These are phyloP conservation scores for Potorous gilbertii DNA, from an alignment of 2,797 vertebrate species.

Conservation along the genomic window DNA sequence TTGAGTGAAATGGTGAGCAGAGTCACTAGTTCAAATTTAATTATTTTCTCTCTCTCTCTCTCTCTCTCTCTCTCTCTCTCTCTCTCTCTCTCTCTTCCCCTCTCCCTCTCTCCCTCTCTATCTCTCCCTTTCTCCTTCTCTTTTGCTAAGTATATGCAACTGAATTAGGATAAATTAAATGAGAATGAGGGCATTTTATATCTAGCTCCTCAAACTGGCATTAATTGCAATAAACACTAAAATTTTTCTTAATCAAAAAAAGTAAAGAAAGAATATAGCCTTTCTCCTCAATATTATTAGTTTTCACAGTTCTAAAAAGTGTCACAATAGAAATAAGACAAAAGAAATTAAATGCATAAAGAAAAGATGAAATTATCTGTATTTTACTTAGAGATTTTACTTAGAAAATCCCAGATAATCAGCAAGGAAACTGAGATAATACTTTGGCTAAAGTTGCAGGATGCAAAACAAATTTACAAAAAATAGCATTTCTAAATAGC, in stretches of 20 bases:
- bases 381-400: no score
- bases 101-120: fast-evolving
- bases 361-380: no score
- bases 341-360: neutral
- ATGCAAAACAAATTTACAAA: neutral
- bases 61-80: neutral
- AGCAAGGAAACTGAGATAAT: neutral
- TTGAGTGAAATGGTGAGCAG: neutral
- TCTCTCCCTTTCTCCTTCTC: no score
- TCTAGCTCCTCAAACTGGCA: neutral
- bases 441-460: neutral
- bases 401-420: neutral
- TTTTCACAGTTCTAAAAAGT: neutral
- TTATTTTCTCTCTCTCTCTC: neutral
- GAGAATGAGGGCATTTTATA: neutral
- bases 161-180: neutral
- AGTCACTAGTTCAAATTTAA: neutral
- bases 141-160: neutral
- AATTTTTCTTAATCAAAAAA: neutral
- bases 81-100: no score
- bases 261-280: neutral
- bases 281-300: neutral
- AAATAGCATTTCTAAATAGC: neutral
- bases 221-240: neutral
- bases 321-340: neutral